Evolutionary conservation across 2,797 vertebrate species (phyloP).

Genomic region (Vipera ursinii): DNA sequence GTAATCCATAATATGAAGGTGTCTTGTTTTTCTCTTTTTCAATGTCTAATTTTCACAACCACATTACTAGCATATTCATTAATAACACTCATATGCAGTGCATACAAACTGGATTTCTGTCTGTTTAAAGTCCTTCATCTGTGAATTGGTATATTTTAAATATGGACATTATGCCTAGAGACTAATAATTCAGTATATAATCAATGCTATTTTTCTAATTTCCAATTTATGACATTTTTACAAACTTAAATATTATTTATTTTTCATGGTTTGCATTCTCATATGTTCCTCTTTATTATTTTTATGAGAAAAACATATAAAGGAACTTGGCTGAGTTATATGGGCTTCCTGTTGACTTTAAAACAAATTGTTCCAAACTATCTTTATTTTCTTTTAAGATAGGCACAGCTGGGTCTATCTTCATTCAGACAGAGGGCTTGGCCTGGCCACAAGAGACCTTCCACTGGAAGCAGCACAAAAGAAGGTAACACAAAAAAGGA

Average conservation of each 20-base stretch:
- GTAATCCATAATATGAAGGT: not conserved
- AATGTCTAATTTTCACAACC: not conserved
- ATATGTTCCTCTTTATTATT: not conserved
- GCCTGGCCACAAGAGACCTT: not conserved
- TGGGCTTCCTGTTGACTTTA: not conserved
- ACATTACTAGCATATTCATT: not conserved
- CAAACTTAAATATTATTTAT: not conserved
- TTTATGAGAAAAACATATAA: not conserved
- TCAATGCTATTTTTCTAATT: not conserved
- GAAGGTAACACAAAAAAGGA: not conserved
- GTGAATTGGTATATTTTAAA: not conserved
- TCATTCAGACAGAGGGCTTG: not conserved
- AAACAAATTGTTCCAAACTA: not conserved
- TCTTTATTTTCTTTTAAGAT: not conserved
- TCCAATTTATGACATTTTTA: not conserved
- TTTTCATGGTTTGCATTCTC: not conserved
- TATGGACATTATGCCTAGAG: not conserved
- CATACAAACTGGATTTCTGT: not conserved
- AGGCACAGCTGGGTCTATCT: not conserved
- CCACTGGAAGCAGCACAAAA: not conserved
- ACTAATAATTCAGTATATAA: not conserved
- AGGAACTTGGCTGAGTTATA: not conserved
- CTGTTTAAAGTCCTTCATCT: not conserved
- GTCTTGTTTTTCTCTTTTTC: not conserved
- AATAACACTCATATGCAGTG: not conserved